These are phyloP conservation scores for Dolichotis patagonum DNA, from an alignment of 2,113 vertebrate species.

Conservation along the genomic window DNA sequence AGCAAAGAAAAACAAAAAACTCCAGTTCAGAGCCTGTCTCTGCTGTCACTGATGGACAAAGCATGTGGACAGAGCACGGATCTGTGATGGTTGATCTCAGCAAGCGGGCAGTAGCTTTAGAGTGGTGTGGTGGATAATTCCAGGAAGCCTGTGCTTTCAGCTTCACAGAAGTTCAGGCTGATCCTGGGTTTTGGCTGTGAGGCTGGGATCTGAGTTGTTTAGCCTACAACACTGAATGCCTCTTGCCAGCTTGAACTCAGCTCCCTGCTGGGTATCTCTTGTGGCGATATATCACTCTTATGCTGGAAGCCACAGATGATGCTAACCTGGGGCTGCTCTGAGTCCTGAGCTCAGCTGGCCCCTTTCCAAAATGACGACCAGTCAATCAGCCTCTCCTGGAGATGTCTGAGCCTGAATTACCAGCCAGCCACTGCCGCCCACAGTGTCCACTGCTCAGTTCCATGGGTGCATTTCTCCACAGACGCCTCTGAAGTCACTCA, in stretches of 20 bases:
- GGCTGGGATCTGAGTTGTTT: background rate
- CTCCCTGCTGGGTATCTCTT: background rate
- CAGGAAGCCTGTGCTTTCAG: background rate
- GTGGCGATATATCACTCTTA: background rate
- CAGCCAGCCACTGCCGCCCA: background rate
- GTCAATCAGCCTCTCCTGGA: background rate
- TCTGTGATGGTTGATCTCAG: background rate
- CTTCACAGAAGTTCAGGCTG: background rate
- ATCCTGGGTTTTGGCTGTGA: background rate
- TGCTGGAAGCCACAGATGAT: background rate
- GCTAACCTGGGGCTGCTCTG: background rate
- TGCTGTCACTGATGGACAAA: background rate
- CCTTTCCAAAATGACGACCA: background rate
- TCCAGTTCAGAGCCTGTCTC: background rate
- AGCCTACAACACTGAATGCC: background rate
- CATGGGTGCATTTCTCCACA: background rate
- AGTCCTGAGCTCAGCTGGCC: background rate
- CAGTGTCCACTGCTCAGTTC: background rate
- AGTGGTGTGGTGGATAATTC: background rate
- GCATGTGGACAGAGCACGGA: background rate
- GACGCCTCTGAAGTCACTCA: background rate
- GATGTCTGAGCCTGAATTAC: background rate
- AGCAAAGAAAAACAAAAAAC: background rate
- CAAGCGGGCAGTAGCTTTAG: background rate
- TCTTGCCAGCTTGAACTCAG: background rate